Conservation (phyloP, 2,888 invertebrate genomes). For the Siphlonurus alternatus region DNA sequence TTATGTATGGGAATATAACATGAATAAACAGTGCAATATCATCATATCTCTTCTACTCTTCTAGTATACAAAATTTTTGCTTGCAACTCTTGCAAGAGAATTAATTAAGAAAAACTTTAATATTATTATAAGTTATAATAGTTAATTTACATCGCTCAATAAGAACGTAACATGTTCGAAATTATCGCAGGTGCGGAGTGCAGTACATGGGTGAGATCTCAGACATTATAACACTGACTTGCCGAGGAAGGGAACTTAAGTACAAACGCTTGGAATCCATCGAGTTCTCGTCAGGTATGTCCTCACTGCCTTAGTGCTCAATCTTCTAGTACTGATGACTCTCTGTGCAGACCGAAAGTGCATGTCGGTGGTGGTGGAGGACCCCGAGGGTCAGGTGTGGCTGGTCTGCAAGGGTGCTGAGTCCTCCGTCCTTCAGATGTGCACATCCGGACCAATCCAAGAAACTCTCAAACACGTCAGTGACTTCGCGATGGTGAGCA, state of each 20-base stretch:
- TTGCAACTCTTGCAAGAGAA: too few relatives aligned
- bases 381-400: constrained; percentile 45
- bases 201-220: constrained; percentile 32
- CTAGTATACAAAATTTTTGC: too few relatives aligned
- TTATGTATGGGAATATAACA: too few relatives aligned
- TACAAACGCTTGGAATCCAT: constrained; percentile 58
- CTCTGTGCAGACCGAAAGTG: constrained; percentile 50
- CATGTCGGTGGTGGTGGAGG: constrained; percentile 78
- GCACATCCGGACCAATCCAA: constrained; percentile 24
- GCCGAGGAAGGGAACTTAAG: too few relatives aligned
- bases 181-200: constrained; percentile 33
- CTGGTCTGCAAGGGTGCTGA: constrained; percentile 73
- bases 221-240: too few relatives aligned
- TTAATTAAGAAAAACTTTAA: too few relatives aligned
- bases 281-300: constrained; percentile 59
- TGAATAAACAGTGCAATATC: too few relatives aligned
- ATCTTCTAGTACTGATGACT: neutral
- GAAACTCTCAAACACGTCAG: constrained; percentile 28
- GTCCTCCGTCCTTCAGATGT: constrained; percentile 51
- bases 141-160: too few relatives aligned
- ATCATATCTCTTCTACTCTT: too few relatives aligned
- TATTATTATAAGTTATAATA: too few relatives aligned
- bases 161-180: too few relatives aligned
- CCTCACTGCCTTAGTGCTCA: neutral
- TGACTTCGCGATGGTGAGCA: constrained; percentile 35